Conservation (phyloP, 1,140 invertebrate species). For the Planococcus citri region DNA sequence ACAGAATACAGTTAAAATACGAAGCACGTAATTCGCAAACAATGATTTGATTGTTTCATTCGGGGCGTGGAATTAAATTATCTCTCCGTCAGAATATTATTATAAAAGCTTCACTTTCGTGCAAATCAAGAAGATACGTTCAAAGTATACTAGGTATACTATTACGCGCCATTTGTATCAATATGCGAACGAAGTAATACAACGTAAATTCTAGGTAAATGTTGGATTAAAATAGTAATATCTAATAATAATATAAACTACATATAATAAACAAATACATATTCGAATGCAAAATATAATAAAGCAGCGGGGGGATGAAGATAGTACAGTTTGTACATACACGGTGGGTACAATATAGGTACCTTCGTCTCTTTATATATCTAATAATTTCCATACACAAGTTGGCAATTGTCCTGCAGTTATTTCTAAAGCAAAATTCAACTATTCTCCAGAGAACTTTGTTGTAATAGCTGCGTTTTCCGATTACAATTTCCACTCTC, state of each 20-base stretch:
- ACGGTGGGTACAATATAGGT: no score
- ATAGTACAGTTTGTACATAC: no score
- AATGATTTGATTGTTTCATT: constrained; percentile 20
- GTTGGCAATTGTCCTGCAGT: not conserved
- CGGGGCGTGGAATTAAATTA: constrained; percentile 10
- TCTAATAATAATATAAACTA: not conserved
- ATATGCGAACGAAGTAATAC: not conserved
- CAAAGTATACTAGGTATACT: not conserved
- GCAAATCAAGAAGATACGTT: not conserved
- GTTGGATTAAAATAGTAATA: not conserved
- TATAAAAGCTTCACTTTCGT: constrained; percentile 3
- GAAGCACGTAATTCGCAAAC: constrained; percentile 12
- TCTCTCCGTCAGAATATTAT: not conserved
- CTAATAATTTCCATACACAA: not conserved
- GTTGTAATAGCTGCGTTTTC: no score
- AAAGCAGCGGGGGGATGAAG: not conserved
- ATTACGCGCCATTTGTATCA: no score
- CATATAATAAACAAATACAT: not conserved
- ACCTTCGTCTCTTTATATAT: not conserved
- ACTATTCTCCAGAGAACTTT: not conserved
- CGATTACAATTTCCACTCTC: no score
- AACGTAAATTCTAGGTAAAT: not conserved
- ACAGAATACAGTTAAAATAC: not conserved
- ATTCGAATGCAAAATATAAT: not conserved
- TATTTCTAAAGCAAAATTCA: not conserved